Base-by-base conservation (phyloP, 2,888 invertebrate species). In the Drosophila rubida region DNA sequence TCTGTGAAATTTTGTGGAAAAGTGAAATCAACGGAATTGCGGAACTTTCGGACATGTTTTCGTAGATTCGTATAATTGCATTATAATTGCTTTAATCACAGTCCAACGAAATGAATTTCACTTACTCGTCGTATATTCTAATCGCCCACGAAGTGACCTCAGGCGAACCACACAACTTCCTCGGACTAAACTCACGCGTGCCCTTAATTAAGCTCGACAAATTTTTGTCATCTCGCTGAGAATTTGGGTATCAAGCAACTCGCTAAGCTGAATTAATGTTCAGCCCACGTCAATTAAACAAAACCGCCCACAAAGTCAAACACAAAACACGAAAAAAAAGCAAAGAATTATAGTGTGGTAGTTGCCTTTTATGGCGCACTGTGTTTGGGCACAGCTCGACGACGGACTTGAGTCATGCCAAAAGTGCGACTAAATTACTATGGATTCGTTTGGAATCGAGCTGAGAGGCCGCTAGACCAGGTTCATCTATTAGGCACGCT, bases 231-330 rank as follows among this genome's bases (percentile, higher is more conserved):
- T 48, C 39, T 51, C 37, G 23, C 45, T 41, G 6, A 27, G 41
- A 54, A 25, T 60, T 53, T 16, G 39, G 39, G 42, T 30, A 41
- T 58, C 37, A 46, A 45, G 7, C 60, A 30, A 14, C 19, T 16
- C 7, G 25, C 61, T 50, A 59, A 77, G 53, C 54, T 44, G 62
- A 71, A 80, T 82, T 84, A 67, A 78, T 78, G 69, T 48, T 22
- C 69, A 60, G 67, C 87, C 82, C 60, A 87, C 82, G 64, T 57
- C 49, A 69, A 80, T 80, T 75, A 75, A 67, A 51, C 32, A 59
- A 60, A 46, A 46, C 70, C 82, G 81, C 84, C 82, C 68, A 84
- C 84, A 19, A 59, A 35, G 27, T 32, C 11, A 37, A 7, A 19
- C 19, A 19, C 19, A 19, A n/a, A n/a, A n/a, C n/a, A 19, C 19